Conservation (phyloP, 2,888 invertebrate species). For the Euzophera pinguis region DNA sequence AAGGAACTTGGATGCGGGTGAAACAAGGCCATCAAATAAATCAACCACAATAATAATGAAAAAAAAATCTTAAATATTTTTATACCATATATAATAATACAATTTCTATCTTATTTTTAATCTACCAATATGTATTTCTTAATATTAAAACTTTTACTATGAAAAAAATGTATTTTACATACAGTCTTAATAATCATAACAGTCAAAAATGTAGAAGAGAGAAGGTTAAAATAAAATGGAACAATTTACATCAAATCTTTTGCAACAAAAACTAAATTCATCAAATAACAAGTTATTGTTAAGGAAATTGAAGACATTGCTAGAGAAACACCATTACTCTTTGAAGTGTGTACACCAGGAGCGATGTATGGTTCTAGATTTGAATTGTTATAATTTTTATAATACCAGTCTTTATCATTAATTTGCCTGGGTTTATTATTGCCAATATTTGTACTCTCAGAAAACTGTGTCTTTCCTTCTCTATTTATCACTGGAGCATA, state of each 20-base stretch:
- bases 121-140: no score
- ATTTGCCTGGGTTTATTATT: conserved; percentile 67
- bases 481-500: conserved; percentile 62
- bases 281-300: conserved; percentile 14
- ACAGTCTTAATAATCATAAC: no score
- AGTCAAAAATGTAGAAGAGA: no score
- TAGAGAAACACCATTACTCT: conserved; percentile 27
- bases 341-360: conserved; percentile 54
- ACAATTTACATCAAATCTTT: conserved; percentile 12
- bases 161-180: no score
- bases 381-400: conserved; percentile 88
- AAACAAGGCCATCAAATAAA: no score
- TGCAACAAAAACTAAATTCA: conserved; percentile 15
- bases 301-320: conserved; percentile 21
- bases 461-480: conserved; percentile 65
- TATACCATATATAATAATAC: no score
- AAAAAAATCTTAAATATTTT: no score
- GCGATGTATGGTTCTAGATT: conserved; percentile 70
- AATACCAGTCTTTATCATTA: conserved; percentile 89
- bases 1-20: no score
- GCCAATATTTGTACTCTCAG: conserved; percentile 52
- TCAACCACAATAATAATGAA: no score
- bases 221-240: not conserved
- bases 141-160: no score
- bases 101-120: no score